These are phyloP conservation scores for Rachycentron canadum DNA, from an alignment of 2,797 vertebrate species.

Conservation along the genomic window DNA sequence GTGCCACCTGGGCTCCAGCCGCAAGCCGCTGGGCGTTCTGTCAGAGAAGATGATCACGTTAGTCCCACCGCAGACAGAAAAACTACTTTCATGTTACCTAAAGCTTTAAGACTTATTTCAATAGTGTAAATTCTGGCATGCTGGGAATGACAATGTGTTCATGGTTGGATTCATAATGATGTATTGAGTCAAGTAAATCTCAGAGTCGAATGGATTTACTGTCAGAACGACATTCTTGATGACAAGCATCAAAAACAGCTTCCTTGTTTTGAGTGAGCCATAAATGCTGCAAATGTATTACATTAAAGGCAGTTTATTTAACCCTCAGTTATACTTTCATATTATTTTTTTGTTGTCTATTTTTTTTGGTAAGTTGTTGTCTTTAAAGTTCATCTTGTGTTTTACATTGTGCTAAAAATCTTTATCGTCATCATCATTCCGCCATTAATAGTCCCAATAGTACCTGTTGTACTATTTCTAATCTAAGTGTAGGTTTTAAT, in stretches of 20 bases:
- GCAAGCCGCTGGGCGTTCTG: slow-evolving; percentile 94
- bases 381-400: background rate
- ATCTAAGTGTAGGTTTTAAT: background rate
- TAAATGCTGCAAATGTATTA: slow-evolving; percentile 51
- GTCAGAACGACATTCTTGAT: slow-evolving; percentile 48
- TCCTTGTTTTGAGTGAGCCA: slow-evolving; percentile 26
- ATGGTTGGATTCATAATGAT: slow-evolving; percentile 60
- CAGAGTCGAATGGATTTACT: slow-evolving; percentile 65
- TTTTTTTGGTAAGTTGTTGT: background rate
- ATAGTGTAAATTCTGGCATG: slow-evolving; percentile 64
- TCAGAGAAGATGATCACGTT: slow-evolving; percentile 56
- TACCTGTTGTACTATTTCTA: background rate
- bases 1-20: slow-evolving; percentile 90
- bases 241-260: slow-evolving; percentile 69
- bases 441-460: background rate
- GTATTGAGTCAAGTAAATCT: slow-evolving; percentile 60
- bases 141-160: slow-evolving; percentile 69
- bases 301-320: slow-evolving; percentile 78
- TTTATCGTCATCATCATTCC: no score
- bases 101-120: background rate
- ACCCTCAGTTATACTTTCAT: background rate
- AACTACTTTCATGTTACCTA: background rate
- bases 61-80: slow-evolving; percentile 21
- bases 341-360: no score
- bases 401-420: background rate